Base-by-base conservation (phyloP, 2,888 invertebrate species). In the Cephus pygmeus region DNA sequence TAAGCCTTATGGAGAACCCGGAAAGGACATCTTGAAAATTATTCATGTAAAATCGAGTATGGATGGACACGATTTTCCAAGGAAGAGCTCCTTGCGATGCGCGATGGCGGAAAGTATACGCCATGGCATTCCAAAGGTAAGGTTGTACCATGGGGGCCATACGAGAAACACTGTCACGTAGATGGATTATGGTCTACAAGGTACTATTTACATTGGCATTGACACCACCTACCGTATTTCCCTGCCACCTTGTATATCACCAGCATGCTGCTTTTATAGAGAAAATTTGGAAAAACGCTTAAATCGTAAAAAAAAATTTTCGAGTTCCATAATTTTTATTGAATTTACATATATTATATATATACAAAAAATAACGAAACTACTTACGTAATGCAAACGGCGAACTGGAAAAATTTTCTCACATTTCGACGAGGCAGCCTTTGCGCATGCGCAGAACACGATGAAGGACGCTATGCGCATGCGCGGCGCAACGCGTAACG, bases 61-160 rank as follows among this genome's bases (percentile, higher is more conserved):
- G 79, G 81, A 80, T 74, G 11, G 73, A 77, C 76, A 80, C 73
- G 78, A 81, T 82, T 76, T 84, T 82, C 75, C 81, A 80, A 77
- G 81, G 81, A 83, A 84, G 81, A 79, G 78, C 84, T 86, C 80
- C 81, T 86, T 86, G 80, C 83, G 79, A 85, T 86, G 81, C 85
- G 80, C 81, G 81, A 81, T 80, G 82, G 83, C 79, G 85, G 80
- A 82, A 83, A 84, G 80, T 76, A 82, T 80, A 85, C 82, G 82
- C 83, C 76, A 78, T 81, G 83, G 84, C 80, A 86, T 86, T 86
- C 83, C 83, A 81, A 80, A 80, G 82, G 79, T 71, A 80, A 77
- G 56, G 56, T 15, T 56, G 2, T 23, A 56, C 56, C 56, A 56
- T 23, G 35, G 36, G 36, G 9, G 9, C 23, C 6, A 56, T 23